phyloP scores from a whole-genome alignment of 2,113 vertebrate species.

The Hippopotamus amphibius region DNA sequence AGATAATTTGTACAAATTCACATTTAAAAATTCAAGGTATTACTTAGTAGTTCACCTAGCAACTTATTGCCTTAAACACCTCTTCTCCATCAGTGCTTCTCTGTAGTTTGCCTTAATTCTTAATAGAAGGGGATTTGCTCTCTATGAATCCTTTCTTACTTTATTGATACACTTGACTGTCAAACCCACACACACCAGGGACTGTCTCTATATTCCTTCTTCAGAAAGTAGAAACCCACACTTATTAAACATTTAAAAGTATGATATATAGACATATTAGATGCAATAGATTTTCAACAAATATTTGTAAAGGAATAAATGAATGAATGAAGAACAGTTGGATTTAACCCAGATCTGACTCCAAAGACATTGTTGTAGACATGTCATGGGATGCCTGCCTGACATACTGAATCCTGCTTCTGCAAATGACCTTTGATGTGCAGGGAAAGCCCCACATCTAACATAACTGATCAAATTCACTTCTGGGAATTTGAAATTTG shows the following conservation, averaged over 20 bases:
- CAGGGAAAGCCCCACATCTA: neutral
- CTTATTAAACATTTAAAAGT: neutral
- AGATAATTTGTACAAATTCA: neutral
- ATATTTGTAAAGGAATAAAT: neutral
- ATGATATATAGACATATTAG: neutral
- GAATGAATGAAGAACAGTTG: neutral
- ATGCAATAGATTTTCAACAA: neutral
- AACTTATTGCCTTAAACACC: neutral
- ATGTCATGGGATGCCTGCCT: neutral
- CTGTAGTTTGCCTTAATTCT: neutral
- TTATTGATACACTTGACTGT: constrained; percentile 4
- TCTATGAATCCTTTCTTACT: neutral
- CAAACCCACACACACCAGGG: neutral
- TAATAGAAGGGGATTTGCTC: neutral
- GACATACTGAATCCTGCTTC: neutral
- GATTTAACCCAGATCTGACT: neutral
- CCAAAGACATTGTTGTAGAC: neutral
- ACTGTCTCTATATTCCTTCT: neutral
- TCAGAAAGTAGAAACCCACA: neutral
- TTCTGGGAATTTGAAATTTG: neutral
- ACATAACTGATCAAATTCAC: neutral
- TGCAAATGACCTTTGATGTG: neutral
- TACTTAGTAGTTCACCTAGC: neutral
- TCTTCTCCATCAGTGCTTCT: neutral
- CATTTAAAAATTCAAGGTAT: neutral